A percentile compares a stretch with the other conserved stretches of the same genome.
Evolutionary conservation across 2,888 invertebrate genomes (phyloP).

Genomic region (Empis stercorea): DNA sequence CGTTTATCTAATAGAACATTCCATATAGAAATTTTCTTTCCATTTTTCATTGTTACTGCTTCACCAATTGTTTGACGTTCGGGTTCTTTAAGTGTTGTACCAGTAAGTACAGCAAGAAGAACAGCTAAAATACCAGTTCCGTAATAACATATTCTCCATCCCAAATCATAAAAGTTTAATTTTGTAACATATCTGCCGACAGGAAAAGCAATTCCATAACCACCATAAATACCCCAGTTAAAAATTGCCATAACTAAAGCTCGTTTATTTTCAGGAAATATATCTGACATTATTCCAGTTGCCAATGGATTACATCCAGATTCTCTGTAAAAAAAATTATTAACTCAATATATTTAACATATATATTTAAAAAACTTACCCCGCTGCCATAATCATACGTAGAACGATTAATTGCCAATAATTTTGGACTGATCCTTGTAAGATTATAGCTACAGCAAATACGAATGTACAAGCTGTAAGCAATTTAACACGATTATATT

Average conservation of each 20-base stretch:
- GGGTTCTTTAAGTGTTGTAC: constrained; percentile 64
- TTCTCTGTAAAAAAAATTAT: constrained; percentile 41
- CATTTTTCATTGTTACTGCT: constrained; percentile 37
- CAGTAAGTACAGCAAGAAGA: constrained; percentile 55
- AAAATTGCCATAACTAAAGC: constrained; percentile 84
- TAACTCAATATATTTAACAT: background rate
- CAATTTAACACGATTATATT: constrained; percentile 59
- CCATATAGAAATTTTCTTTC: constrained; percentile 53
- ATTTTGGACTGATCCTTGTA: constrained; percentile 72
- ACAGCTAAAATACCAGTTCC: constrained; percentile 65
- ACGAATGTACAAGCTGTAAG: constrained; percentile 64
- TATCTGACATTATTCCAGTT: constrained; percentile 69
- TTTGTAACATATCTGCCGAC: constrained; percentile 74
- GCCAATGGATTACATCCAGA: constrained; percentile 79
- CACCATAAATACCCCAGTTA: constrained; percentile 93
- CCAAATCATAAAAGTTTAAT: constrained; percentile 59
- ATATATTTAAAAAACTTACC: constrained; percentile 37
- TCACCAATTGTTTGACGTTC: constrained; percentile 63
- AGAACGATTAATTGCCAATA: constrained; percentile 85
- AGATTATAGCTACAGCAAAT: constrained; percentile 67
- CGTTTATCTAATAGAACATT: constrained; percentile 64
- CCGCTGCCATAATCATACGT: constrained; percentile 75
- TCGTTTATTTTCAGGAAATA: constrained; percentile 67
- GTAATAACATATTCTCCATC: constrained; percentile 75
- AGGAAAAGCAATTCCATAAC: constrained; percentile 85